Evolutionary conservation across 2,797 vertebrate species (phyloP), one percentile per base, ranked within the genome.

Genomic region (Pelobates cultripes): DNA sequence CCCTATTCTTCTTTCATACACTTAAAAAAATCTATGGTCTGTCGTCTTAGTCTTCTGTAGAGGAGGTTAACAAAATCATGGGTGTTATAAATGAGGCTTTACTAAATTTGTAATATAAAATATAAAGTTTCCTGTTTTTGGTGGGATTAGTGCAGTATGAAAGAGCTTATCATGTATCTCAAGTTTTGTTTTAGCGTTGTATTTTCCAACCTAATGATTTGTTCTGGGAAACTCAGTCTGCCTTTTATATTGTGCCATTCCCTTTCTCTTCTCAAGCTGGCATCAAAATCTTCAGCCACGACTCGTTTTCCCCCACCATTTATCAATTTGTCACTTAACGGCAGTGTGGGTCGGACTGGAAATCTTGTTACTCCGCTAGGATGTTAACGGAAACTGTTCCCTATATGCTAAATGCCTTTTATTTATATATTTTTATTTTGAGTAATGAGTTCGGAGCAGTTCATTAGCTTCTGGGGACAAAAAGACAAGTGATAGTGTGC

Each of bases 401-500:
- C 90, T 90, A 90, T 93, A 89, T 91, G 92, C 92, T 94, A 93
- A 93, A 91, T 95, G 93, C 91, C 92, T 51, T 92, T 93, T 95
- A 57, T 57, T 93, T 94, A 7, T 64, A 28, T 40, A 4, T 93
- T 94, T 93, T 92, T 94, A 43, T 93, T 94, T 93, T 94, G 95
- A 96, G 94, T 97, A 97, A 96, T 96, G 95, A 97, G 95, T 92
- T 91, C 87, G 95, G 95, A 94, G 94, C 93, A 95, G 95, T 97
- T 98, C 95, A 97, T 97, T 97, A 98, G 95, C 92, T 94, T 93
- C 92, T 92, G 88, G 90, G 92, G 92, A 90, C 89, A 88, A 67
- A 70, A 75, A 76, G 47, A 76, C 60, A 71, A 75, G 68, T 10
- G 13, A 40, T 76, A 3, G 74, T 79, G 72, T 66, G 63, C 60